These are phyloP conservation scores for Drosophila saltans DNA, from an alignment of 1,140 invertebrate species.

Conservation along the genomic window DNA sequence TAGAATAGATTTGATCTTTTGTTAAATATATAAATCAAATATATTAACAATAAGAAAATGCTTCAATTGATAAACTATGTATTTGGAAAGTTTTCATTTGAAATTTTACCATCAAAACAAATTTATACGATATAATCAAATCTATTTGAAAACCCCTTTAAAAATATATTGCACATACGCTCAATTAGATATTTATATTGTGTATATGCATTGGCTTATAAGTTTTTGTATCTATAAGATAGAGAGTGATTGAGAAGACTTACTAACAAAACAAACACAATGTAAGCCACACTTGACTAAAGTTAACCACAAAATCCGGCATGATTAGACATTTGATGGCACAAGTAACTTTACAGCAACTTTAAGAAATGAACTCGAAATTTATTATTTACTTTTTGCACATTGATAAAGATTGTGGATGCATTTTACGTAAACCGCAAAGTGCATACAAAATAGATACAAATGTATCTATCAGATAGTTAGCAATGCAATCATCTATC, in stretches of 20 bases:
- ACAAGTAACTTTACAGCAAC: slow-evolving; percentile 43
- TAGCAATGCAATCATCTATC: not conserved
- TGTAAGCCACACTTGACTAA: slow-evolving; percentile 44
- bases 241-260: slow-evolving; percentile 47
- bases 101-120: too few relatives aligned
- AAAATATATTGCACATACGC: slow-evolving; percentile 1
- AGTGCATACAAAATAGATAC: slow-evolving; percentile 38
- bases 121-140: too few relatives aligned
- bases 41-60: too few relatives aligned
- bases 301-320: slow-evolving; percentile 60
- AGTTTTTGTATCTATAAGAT: slow-evolving; percentile 57
- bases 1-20: too few relatives aligned
- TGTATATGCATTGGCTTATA: slow-evolving; percentile 9
- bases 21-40: too few relatives aligned
- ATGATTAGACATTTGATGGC: slow-evolving; percentile 64
- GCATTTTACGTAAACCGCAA: slow-evolving; percentile 39
- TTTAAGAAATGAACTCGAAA: slow-evolving; percentile 65
- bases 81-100: too few relatives aligned
- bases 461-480: slow-evolving; percentile 12
- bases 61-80: too few relatives aligned
- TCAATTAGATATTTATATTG: slow-evolving; percentile 7
- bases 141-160: not conserved
- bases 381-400: slow-evolving; percentile 39
- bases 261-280: slow-evolving; percentile 32
- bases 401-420: not conserved